Base-by-base conservation (phyloP, 2,113 vertebrate species). In the Nyctereutes procyonoides region DNA sequence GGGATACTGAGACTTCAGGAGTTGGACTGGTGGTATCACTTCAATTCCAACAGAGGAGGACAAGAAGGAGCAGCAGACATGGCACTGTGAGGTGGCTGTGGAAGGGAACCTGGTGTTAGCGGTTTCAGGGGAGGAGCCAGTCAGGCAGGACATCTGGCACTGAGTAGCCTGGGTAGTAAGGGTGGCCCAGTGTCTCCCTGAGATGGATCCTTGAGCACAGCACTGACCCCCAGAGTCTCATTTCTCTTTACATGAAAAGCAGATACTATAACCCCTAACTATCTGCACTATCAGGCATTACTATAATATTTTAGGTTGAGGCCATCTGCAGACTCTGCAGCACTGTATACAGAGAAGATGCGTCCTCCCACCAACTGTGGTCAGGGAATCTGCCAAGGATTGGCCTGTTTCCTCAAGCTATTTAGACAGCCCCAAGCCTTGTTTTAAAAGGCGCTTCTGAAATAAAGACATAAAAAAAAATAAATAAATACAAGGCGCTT, bases 271-370 rank as follows among this genome's bases (percentile, higher is more conserved):
- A 22, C 17, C 69, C 55, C 51, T 35, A 8, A 11, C 16, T 20
- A 16, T 77, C 94, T 56, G 80, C 12, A 32, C 5, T 3, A 14
- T 3, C 71, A 60, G 73, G 26, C 38, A 2, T 38, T 71, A 35
- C 15, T 26, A 24, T 38, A 24, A 5, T 0, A 20, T 17, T 1
- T 8, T 4, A 16, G 0, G 2, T 5, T 3, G 43, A 28, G 1
- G 19, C 48, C 22, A 22, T n/a, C 77, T 5, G 38, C 24, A 60
- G 15, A n/a, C 85, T n/a, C 77, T 1, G 12, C 16, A 24, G 58
- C 76, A 38, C 48, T 15, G 32, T 0, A 0, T 2, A 10, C 30
- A 14, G 8, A 71, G 35, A 51, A 51, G 77, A 24, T 0, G 4
- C 0, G 0, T 4, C n/a, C 32, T 55, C 73, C 12, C 17, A 22